A percentile compares a stretch with the other conserved stretches of the same genome.
phyloP scores from a whole-genome alignment of 2,797 vertebrate species.

The Sebastiscus tertius region DNA sequence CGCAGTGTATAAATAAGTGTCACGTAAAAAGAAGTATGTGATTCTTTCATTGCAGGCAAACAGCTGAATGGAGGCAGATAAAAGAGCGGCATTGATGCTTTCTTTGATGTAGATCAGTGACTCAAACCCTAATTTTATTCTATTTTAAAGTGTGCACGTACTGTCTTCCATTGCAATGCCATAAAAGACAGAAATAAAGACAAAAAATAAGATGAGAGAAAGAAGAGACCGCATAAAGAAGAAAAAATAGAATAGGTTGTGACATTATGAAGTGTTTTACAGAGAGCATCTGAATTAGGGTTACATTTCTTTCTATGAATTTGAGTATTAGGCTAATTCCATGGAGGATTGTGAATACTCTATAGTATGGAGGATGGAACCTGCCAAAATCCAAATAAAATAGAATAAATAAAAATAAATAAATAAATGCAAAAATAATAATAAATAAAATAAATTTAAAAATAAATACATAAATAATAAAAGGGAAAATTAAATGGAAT shows the following conservation, averaged over 20 bases:
- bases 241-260: not conserved
- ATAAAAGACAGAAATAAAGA: not conserved
- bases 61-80: constrained; percentile 53
- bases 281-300: not conserved
- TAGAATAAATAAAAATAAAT: too few relatives aligned
- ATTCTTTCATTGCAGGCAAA: constrained; percentile 64
- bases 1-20: constrained; percentile 72
- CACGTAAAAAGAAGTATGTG: constrained; percentile 62
- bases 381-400: too few relatives aligned
- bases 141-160: not conserved
- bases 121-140: not conserved
- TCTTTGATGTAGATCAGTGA: constrained; percentile 12
- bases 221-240: constrained; percentile 3
- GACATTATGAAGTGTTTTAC: not conserved
- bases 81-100: constrained; percentile 29
- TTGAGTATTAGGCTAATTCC: constrained; percentile 7
- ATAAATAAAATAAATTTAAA: too few relatives aligned
- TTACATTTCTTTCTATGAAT: not conserved
- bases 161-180: not conserved
- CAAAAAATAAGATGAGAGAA: not conserved
- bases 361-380: not conserved
- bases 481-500: too few relatives aligned
- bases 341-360: not conserved
- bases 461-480: too few relatives aligned
- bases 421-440: too few relatives aligned